These are phyloP conservation scores for Laodelphax striatellus DNA, from an alignment of 1,140 invertebrate genomes.

Conservation along the genomic window DNA sequence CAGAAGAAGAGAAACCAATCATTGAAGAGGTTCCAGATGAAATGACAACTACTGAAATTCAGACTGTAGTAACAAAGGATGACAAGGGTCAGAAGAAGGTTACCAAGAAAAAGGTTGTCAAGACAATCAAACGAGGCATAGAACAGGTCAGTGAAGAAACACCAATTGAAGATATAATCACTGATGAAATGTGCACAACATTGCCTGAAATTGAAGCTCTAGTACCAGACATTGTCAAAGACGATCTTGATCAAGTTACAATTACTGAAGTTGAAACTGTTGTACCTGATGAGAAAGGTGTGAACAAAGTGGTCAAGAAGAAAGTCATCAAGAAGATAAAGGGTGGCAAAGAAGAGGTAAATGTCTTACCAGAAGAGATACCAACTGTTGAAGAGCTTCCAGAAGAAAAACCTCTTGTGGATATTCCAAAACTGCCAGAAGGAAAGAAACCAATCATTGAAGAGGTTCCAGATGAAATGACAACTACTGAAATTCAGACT, in stretches of 20 bases:
- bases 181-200: slow-evolving; percentile 13
- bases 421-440: slow-evolving; percentile 19
- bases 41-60: slow-evolving; percentile 20
- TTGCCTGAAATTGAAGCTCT: slow-evolving; percentile 12
- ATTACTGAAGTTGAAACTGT: slow-evolving; percentile 22
- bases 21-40: slow-evolving; percentile 13
- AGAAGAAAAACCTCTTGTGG: slow-evolving; percentile 21
- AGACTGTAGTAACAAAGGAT: slow-evolving; percentile 19
- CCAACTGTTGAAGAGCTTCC: slow-evolving; percentile 9
- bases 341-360: slow-evolving; percentile 5
- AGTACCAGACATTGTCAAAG: slow-evolving; percentile 7
- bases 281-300: slow-evolving; percentile 14
- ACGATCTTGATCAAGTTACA: slow-evolving; percentile 6
- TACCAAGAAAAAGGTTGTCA: slow-evolving; percentile 20
- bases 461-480: slow-evolving; percentile 23
- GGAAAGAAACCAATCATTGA: slow-evolving; percentile 13
- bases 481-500: slow-evolving; percentile 22
- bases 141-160: slow-evolving; percentile 21
- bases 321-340: slow-evolving; percentile 22
- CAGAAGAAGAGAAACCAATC: slow-evolving; percentile 1
- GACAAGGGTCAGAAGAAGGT: slow-evolving; percentile 22
- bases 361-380: neutral
- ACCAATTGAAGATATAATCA: slow-evolving; percentile 4
- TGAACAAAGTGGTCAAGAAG: slow-evolving; percentile 25
- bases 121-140: slow-evolving; percentile 23